Base-by-base conservation (phyloP, 1,140 invertebrate genomes). In the Papilio polyxenes region DNA sequence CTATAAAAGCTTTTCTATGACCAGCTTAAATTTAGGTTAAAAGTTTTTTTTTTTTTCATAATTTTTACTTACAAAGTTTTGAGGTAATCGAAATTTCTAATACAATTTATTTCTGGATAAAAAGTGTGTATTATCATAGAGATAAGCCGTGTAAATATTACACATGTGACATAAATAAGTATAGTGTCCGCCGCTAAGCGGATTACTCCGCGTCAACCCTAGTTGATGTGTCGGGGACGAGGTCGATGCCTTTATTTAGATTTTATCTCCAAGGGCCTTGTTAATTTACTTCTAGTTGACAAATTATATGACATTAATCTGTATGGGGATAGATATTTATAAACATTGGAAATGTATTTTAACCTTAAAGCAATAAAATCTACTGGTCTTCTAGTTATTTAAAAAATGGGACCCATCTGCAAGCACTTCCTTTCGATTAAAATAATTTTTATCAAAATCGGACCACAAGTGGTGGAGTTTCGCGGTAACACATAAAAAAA, bases 141-240 rank as follows among this genome's bases (percentile, higher is more conserved):
- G 65, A 37, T 72, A 72, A 72, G 23, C 31, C 65, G 65, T 72
- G 65, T 72, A 72, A 72, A 72, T 72, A 72, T 72, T 37, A 72
- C 65, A 72, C 3, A 15, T 40, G 65, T 65, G 31, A 72, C 23
- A 72, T 72, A 72, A 72, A 72, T 72, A 72, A 72, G 65, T 37
- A 72, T 15, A 72, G 65, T 72, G 65, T 72, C 65, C 65, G 31
- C 11, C 65, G 13, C 31, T 37, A 72, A 72, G 23, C 65, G 65
- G 65, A 72, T 72, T 72, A 72, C 65, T 72, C 31, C 65, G 65
- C 31, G 65, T 72, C 65, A 72, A 37, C 65, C 65, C 65, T 72
- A 72, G 65, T 72, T 72, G 65, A 72, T 72, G 65, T 72, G 65
- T 37, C 65, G 65, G 65, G 65, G 65, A 37, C 65, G 65, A 72